Base-by-base conservation (phyloP, 2,888 invertebrate genomes). In the Myopa testacea region DNA sequence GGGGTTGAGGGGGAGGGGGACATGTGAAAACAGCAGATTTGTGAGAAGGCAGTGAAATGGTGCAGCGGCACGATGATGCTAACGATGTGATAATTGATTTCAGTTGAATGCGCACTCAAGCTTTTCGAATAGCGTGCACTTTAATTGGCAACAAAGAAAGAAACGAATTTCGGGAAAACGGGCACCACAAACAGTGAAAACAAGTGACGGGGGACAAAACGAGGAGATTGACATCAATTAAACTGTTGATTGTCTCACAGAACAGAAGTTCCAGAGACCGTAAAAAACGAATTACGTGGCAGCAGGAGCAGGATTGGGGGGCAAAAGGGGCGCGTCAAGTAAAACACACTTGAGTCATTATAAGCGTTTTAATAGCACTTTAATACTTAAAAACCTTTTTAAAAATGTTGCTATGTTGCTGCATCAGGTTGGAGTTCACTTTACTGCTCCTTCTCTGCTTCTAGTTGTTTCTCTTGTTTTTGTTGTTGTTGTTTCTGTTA, bases 61-160 rank as follows among this genome's bases (percentile, higher is more conserved):
- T 62, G 65, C 38, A 4, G 37, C 16, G 3, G 70, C 55, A 10
- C 19, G 52, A 52, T 14, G 52, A 40, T 19, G 40, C 10, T 50
- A 62, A 73, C 34, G 50, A 73, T 34, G 73, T 63, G 73, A 73
- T 63, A 63, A 73, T 63, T 73, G 73, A 63, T 63, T 70, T 70
- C 70, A 6, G 70, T 52, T 37, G 52, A 70, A 55, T 55, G 34
- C 55, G 70, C 69, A 34, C 12, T 38, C 38, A 37, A 8, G 65
- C 65, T 7, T 4, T 4, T 34, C 34, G 65, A 37, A 65, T 65
- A 3, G 34, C 65, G 38, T 37, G 65, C 65, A 65, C 34, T 65
- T 65, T 65, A 65, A 65, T 65, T 65, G 65, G 8, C 38, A 38
- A 34, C 65, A 14, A 14, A 12, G 3, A 58, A 4, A 58, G 58